Base-by-base conservation (phyloP, 2,113 vertebrate genomes). In the Corythaeola cristata region DNA sequence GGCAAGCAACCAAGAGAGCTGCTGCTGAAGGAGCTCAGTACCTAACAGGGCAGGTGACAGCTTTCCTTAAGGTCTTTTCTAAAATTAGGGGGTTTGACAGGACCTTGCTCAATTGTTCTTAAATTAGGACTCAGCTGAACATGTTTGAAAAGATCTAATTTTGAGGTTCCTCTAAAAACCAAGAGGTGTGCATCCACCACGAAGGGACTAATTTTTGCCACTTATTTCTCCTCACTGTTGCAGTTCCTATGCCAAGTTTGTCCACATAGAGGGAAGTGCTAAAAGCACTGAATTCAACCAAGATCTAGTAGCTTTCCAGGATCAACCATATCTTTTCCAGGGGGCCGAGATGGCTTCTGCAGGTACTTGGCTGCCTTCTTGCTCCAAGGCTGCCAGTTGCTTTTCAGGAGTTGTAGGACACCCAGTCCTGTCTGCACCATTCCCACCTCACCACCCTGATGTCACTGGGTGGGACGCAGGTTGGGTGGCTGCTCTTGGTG, bases 401-500 rank as follows among this genome's bases (percentile, higher is more conserved):
- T 84, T 45, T 74, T n/a, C 21, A 21, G 69, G 63, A 69, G 44
- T 2, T 35, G 13, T 28, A 27, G 44, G 26, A 15, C 44, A 83
- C 12, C 56, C 50, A 21, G 26, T 13, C 47, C 59, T 33, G 37
- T 11, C 44, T 71, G 23, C 35, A 19, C 33, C 63, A 37, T 30
- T 45, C 30, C 32, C 64, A 66, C 11, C 20, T 41, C 59, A 39
- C 35, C 37, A 28, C 11, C 17, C 49, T 9, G 14, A 4, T 21
- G 20, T 30, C 6, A 1, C 53, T 59, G 17, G 53, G 30, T 47
- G 77, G 77, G 50, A 45, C 0, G 2, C 15, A 20, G 1, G 1
- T 16, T 30, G 27, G 28, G 53, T 21, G 44, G 6, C 17, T 66
- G 21, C 17, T 81, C 23, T 23, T 33, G 56, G 50, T 52, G 15